Base-by-base conservation (phyloP, 2,113 vertebrate genomes). In the Nansenia antarctica region DNA sequence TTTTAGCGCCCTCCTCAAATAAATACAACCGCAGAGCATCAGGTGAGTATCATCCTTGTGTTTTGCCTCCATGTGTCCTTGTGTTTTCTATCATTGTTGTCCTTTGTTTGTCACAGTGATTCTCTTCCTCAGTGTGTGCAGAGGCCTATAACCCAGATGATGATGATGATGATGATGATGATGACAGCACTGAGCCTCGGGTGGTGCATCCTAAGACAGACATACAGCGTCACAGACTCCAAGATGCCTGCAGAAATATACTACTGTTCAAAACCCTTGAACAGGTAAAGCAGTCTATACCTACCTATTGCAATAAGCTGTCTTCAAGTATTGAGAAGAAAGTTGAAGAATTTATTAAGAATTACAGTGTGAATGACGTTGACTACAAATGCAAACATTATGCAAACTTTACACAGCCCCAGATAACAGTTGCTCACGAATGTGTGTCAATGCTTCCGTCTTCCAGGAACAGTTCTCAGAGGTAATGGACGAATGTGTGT, bases 251-350 rank as follows among this genome's bases (percentile, higher is more conserved):
- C 86, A 94, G 90, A 87, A 94, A 98, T 78, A 99, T 98, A 68
- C 86, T 98, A 29, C 88, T 99, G 63, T 99, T 99, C 82, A 98
- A 98, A 92, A 97, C 94, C 62, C 91, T 99, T 62, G 96, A 98
- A 76, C 92, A 94, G 96, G 97, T 99, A 93, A 68, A 34, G 18
- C 20, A 20, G n/a, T 22, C 2, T 49, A n/a, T 49, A 7, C n/a
- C n/a, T n/a, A n/a, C n/a, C n/a, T n/a, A n/a, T n/a, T n/a, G n/a
- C n/a, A n/a, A n/a, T 20, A 49, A 20, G 45, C 20, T 26, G 53
- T 14, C 9, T 27, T 26, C 9, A 29, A 22, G 9, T 12, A 29
- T 55, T 55, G 20, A 55, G 9, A 26, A n/a, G 11, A 24, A 11
- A 55, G 8, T 49, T 49, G n/a, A 20, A n/a, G n/a, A 20, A 55